A percentile compares a stretch with the other conserved stretches of the same genome.
phyloP scores from a whole-genome alignment of 2,888 invertebrate species.

The Pristionchus entomophagus region DNA sequence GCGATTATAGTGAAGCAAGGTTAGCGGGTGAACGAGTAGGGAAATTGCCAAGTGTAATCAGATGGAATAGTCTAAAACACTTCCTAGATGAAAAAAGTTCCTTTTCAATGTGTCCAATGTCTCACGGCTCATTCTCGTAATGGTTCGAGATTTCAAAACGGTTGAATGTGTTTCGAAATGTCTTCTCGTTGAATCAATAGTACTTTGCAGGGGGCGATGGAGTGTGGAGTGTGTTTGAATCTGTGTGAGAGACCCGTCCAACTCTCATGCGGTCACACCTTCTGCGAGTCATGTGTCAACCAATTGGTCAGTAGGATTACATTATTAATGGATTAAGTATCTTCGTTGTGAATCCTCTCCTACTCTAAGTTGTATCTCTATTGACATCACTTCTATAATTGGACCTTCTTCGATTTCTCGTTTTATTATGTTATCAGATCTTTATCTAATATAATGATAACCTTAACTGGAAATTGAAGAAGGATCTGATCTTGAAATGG shows the following conservation, averaged over 20 bases:
- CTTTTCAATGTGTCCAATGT: no score
- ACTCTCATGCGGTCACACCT: conserved; percentile 44
- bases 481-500: not conserved
- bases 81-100: no score
- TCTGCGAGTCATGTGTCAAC: conserved; percentile 42
- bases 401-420: not conserved
- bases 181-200: not conserved
- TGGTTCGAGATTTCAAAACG: not conserved
- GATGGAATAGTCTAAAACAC: no score
- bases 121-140: no score
- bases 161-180: not conserved
- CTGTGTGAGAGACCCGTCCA: conserved; percentile 45
- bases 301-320: not conserved
- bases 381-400: not conserved
- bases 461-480: not conserved
- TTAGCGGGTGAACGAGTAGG: no score
- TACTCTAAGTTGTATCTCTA: conserved; percentile 1
- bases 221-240: conserved; percentile 46
- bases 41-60: no score
- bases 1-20: no score
- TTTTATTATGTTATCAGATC: not conserved
- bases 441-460: not conserved
- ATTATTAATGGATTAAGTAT: not conserved
- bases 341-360: conserved; percentile 9
- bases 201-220: conserved; percentile 45